A percentile compares a stretch with the other conserved stretches of the same genome.
Conservation (phyloP, 92 coral and sea anemone genomes). For the Ricordea florida region DNA sequence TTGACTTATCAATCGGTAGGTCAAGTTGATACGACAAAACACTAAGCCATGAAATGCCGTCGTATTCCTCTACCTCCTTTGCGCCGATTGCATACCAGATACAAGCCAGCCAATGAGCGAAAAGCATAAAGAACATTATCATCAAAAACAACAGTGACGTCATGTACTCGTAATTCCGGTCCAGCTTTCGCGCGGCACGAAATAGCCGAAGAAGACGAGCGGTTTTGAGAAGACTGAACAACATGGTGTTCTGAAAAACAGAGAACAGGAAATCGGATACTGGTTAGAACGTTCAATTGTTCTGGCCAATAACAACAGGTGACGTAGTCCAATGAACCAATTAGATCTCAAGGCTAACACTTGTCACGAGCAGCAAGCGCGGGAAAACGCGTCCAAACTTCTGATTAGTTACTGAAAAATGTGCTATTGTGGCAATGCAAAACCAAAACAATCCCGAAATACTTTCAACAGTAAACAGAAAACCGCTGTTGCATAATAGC, state of each 20-base stretch:
- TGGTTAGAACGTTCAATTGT: slow-evolving; percentile 19
- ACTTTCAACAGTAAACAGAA: too few species aligned
- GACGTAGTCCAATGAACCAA: too few species aligned
- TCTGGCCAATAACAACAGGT: not conserved
- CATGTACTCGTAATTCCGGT: slow-evolving; percentile 98
- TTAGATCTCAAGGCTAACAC: too few species aligned
- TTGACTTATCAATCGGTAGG: slow-evolving; percentile 1
- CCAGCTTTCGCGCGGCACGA: slow-evolving; percentile 97
- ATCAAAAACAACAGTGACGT: slow-evolving; percentile 90
- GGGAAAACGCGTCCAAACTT: too few species aligned
- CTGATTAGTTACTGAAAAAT: too few species aligned
- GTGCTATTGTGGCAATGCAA: too few species aligned
- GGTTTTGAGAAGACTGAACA: slow-evolving; percentile 68
- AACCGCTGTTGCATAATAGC: too few species aligned
- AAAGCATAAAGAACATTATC: slow-evolving; percentile 95
- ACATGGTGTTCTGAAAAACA: slow-evolving; percentile 70
- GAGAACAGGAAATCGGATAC: too few species aligned
- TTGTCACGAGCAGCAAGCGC: too few species aligned
- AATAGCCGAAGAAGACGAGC: slow-evolving; percentile 71
- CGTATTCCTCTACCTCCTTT: slow-evolving; percentile 40
- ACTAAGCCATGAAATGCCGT: slow-evolving; percentile 74
- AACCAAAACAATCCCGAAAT: too few species aligned
- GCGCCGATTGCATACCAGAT: slow-evolving; percentile 89
- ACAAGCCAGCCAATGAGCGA: slow-evolving; percentile 99
- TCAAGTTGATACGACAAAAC: slow-evolving; percentile 52